phyloP scores from a whole-genome alignment of 2,113 vertebrate species.

The Sinocyclocheilus anophthalmus region DNA sequence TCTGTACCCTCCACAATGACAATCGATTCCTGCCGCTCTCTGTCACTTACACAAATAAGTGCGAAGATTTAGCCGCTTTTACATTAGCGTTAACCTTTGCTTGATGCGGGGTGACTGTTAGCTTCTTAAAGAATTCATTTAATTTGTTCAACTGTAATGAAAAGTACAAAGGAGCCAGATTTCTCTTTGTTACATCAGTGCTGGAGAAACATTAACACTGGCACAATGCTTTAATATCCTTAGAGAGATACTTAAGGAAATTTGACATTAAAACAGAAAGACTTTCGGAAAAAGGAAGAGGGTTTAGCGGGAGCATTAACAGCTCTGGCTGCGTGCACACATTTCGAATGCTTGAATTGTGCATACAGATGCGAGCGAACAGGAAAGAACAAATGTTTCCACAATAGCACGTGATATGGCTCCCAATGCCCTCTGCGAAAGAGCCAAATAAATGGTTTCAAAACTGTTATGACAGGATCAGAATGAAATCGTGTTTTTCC shows the following conservation, averaged over 20 bases:
- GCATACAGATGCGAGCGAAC: constrained; percentile 3
- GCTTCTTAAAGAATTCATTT: constrained; percentile 31
- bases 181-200: constrained; percentile 39
- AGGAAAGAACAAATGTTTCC: constrained; percentile 23
- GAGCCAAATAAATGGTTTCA: constrained; percentile 42
- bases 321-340: not conserved
- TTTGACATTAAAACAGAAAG: constrained; percentile 28
- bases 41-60: not conserved
- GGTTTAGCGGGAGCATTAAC: not conserved
- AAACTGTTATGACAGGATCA: constrained; percentile 37
- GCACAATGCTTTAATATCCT: constrained; percentile 34
- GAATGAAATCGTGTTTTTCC: constrained; percentile 39
- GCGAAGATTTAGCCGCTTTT: constrained; percentile 1
- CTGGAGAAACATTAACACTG: constrained; percentile 31
- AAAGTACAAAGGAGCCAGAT: constrained; percentile 27
- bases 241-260: constrained; percentile 19
- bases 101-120: not conserved
- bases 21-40: constrained; percentile 27
- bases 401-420: constrained; percentile 12
- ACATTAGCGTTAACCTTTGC: constrained; percentile 4
- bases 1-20: not conserved
- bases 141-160: constrained; percentile 26
- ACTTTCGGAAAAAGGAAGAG: not conserved
- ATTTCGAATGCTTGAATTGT: not conserved
- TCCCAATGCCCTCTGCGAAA: constrained; percentile 33